These are phyloP conservation scores for Rhadina sibilatrix DNA, from an alignment of 2,113 vertebrate genomes.

Conservation along the genomic window DNA sequence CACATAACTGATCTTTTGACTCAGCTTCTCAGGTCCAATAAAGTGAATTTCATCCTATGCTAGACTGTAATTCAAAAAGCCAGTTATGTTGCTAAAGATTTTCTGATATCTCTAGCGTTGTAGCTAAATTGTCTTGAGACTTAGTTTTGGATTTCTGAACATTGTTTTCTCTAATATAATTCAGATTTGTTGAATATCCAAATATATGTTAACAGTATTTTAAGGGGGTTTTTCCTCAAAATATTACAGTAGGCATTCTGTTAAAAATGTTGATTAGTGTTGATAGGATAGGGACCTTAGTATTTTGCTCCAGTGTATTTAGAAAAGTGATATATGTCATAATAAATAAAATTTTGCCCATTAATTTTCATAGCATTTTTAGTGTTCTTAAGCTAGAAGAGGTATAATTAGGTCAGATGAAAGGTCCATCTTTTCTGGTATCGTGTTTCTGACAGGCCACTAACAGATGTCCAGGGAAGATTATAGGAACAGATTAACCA, in stretches of 20 bases:
- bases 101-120: background rate
- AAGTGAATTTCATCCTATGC: background rate
- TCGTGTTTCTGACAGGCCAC: background rate
- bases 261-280: background rate
- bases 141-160: background rate
- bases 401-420: background rate
- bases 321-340: background rate
- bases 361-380: background rate
- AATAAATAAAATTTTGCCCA: background rate
- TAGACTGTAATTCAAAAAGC: background rate
- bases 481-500: background rate
- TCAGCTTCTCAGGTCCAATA: background rate
- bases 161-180: background rate
- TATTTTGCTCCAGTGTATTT: background rate
- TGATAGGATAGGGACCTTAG: background rate
- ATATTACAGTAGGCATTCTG: background rate
- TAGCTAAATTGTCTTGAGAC: background rate
- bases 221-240: background rate
- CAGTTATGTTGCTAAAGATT: background rate
- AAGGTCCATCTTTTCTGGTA: background rate
- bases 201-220: background rate
- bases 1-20: background rate
- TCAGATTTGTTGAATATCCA: background rate
- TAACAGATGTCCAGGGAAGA: slow-evolving; percentile 23
- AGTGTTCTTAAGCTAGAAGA: background rate